Evolutionary conservation across 2,888 invertebrate species (phyloP), one percentile per base, ranked within the genome.

Genomic region (Eumacrocentrus americanus): DNA sequence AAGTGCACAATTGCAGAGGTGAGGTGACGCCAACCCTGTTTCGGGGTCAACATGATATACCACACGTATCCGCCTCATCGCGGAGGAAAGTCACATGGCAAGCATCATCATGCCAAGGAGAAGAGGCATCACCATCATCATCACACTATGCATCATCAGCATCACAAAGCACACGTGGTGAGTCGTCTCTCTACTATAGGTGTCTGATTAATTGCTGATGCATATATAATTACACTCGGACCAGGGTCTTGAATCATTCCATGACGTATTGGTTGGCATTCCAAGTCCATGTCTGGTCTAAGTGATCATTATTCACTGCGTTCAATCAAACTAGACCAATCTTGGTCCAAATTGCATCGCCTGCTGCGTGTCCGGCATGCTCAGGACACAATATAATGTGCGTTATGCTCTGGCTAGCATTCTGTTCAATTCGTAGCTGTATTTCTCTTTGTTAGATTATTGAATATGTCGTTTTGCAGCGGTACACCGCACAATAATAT

Each of bases 11-110:
- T 67, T 44, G 58, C 61, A 23, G 69, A 70, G 50, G 67, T 67
- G 60, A 80, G 79, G 80, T 80, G 80, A 80, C 80, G 79, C 78
- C 80, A 80, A 59, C 75, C 80, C 62, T 77, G 77, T 67, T 74
- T 78, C 61, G 79, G 79, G 50, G 74, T 74, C 51, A 74, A 69
- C 60, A 76, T 79, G 69, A 75, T 79, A 54, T 81, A 81, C 67
- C 76, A 80, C 59, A 81, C 81, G 51, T 81, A 81, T 58, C 81
- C 81, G 47, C 80, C 79, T 25, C 78, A 81, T 63, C 68, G 81
- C 38, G 71, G 71, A 18, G 74, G 76, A 60, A 78, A 79, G 65
- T 78, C 79, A 48, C 78, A 78, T 56, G 72, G 72, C 50, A 80
- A 79, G 61, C 79, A 79, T 66, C 75, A 76, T 65, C 76, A 76